These are phyloP conservation scores for Monochamus alternatus DNA, from an alignment of 2,888 invertebrate genomes.

Conservation along the genomic window DNA sequence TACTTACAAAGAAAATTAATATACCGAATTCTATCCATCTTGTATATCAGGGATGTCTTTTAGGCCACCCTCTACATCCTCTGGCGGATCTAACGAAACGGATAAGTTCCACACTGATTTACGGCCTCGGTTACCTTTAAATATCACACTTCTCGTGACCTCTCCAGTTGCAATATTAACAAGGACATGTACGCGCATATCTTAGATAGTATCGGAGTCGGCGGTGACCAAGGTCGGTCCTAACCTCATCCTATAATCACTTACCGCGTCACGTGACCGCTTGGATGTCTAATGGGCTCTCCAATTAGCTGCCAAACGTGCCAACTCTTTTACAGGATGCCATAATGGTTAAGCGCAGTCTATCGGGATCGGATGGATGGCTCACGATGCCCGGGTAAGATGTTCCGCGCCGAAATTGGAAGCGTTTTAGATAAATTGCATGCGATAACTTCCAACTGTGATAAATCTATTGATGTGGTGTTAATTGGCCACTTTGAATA, in stretches of 20 bases:
- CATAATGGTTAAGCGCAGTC: conserved; percentile 50
- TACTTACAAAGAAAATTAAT: too few species aligned
- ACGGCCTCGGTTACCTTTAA: not conserved
- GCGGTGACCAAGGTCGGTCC: conserved; percentile 11
- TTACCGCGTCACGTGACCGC: conserved; percentile 42
- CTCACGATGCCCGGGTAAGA: conserved; percentile 46
- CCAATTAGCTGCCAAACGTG: conserved; percentile 54
- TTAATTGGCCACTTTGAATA: not conserved
- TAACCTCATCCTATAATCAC: conserved; percentile 27
- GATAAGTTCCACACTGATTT: not conserved
- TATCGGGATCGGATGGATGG: conserved; percentile 48
- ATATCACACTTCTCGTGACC: not conserved
- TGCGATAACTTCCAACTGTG: conserved; percentile 37
- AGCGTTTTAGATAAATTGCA: conserved; percentile 46
- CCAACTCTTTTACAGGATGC: conserved; percentile 51
- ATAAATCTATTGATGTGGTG: conserved; percentile 40
- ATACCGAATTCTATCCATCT: too few species aligned
- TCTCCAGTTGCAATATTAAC: not conserved
- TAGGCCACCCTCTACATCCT: not conserved
- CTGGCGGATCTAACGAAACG: not conserved
- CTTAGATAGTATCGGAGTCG: not conserved
- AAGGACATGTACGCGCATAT: not conserved
- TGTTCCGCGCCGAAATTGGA: conserved; percentile 45
- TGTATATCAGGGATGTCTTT: not conserved
- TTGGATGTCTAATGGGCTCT: conserved; percentile 50